Evolutionary conservation across 2,888 invertebrate species (phyloP).

Genomic region (Pomacea canaliculata): DNA sequence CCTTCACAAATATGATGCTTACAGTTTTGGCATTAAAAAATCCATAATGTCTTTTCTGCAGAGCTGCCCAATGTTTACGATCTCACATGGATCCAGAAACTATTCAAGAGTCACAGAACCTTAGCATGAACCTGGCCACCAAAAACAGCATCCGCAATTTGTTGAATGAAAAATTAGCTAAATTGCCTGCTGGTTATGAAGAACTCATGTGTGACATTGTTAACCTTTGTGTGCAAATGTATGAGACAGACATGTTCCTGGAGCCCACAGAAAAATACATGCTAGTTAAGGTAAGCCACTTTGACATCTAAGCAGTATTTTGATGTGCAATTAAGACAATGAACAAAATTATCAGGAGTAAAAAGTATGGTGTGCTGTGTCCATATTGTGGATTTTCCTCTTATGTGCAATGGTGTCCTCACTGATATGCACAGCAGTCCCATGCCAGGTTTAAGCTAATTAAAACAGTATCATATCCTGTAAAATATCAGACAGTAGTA

Average conservation of each 20-base stretch:
- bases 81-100: slow-evolving; percentile 97
- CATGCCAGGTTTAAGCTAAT: no score
- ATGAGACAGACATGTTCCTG: slow-evolving; percentile 95
- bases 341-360: no score
- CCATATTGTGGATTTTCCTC: no score
- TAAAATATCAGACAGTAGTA: no score
- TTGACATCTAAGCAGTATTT: not conserved
- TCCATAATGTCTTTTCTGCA: slow-evolving; percentile 63
- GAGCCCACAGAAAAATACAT: slow-evolving; percentile 97
- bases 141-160: slow-evolving; percentile 98
- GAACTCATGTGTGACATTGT: slow-evolving; percentile 96
- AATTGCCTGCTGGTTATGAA: slow-evolving; percentile 79
- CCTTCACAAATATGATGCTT: no score
- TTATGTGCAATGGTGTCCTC: no score
- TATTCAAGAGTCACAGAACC: slow-evolving; percentile 95
- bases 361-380: no score
- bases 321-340: not conserved
- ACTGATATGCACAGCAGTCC: no score
- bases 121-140: slow-evolving; percentile 98
- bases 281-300: slow-evolving; percentile 88
- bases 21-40: no score
- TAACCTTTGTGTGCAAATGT: slow-evolving; percentile 97
- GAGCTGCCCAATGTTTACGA: slow-evolving; percentile 97
- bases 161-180: slow-evolving; percentile 90
- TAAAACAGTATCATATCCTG: no score